Base-by-base conservation (phyloP, 2,113 vertebrate genomes). In the Percina caprodes region DNA sequence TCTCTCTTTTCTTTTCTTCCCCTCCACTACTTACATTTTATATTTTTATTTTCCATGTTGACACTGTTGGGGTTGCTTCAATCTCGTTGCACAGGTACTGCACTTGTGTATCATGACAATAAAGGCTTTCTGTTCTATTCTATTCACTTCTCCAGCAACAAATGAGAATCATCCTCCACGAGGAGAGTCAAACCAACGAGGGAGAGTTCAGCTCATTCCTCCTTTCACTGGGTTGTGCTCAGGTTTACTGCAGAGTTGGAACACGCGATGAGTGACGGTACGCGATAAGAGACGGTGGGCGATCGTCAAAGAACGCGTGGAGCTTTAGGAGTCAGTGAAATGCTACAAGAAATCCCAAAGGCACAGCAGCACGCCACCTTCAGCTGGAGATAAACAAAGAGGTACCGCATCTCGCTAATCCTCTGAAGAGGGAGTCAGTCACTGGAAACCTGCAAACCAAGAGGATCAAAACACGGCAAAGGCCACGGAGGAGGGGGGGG, bases 361-460 rank as follows among this genome's bases (percentile, higher is more conserved):
- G 54, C 48, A 26, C 33, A 69, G 8, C 16, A 4, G 26, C 19
- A 23, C 13, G 13, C 48, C 77, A 0, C 73, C 66, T 42, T 26
- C 73, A 26, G 16, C 52, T 49, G 54, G 23, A 15, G 65, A 21
- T 62, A 45, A 79, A 73, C 70, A 78, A 81, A 63, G 33, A 77
- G 46, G 52, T 13, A 21, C 30, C 66, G 48, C 74, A 6, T 19
- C 83, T 39, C 1, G 0, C 21, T 79, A 81, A 85, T 77, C 83
- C 77, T 49, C 69, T 12, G 45, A 23, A 69, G 72, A 80, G 23
- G 39, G 54, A 79, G 60, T 69, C 58, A 80, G 67, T 54, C 72
- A 72, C 42, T 2, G 48, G 68, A 67, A 70, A 78, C 63, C 51
- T 56, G 49, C 46, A n/a, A 46, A 75, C 51, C 45, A 18, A 9